Evolutionary conservation across 2,888 invertebrate species (phyloP).

Genomic region (Ceriagrion tenellum): DNA sequence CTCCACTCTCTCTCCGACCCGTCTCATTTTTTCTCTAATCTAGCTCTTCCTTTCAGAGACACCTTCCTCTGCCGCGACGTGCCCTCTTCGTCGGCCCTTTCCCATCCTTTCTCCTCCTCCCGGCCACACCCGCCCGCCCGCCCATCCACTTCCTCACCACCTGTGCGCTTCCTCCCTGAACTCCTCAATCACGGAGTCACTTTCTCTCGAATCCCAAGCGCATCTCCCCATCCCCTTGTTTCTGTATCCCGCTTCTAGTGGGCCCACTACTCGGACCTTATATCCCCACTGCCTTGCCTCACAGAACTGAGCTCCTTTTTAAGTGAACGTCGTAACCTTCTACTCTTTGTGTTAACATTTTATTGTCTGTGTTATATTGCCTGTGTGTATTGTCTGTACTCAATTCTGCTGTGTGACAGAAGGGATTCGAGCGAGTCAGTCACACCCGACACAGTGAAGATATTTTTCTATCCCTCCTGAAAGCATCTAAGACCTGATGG

Average conservation of each 20-base stretch:
- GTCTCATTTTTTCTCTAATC: background rate
- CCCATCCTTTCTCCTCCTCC: constrained; percentile 74
- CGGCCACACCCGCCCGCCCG: constrained; percentile 73
- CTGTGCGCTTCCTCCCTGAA: constrained; percentile 69
- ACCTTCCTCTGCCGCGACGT: background rate
- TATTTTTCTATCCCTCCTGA: too few species aligned
- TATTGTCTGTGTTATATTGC: too few species aligned
- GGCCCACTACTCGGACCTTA: constrained; percentile 75
- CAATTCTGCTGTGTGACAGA: too few species aligned
- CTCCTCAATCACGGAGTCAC: constrained; percentile 69
- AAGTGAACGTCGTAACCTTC: too few species aligned
- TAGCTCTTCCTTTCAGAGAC: background rate
- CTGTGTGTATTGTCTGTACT: too few species aligned
- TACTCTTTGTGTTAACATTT: too few species aligned
- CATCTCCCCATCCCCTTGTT: background rate
- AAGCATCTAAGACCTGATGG: too few species aligned
- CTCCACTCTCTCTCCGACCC: background rate
- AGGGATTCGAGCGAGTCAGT: too few species aligned
- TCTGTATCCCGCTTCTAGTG: constrained; percentile 71
- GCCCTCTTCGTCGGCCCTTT: constrained; percentile 6
- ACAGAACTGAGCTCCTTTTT: too few species aligned
- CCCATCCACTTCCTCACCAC: background rate
- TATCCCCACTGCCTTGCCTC: constrained; percentile 71
- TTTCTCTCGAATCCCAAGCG: constrained; percentile 69
- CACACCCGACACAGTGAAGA: too few species aligned